Percentiles rank a stretch among this genome's conserved stretches.
Evolutionary conservation across 1,140 invertebrate species (phyloP).

Genomic region (Campoletis sonorensis): DNA sequence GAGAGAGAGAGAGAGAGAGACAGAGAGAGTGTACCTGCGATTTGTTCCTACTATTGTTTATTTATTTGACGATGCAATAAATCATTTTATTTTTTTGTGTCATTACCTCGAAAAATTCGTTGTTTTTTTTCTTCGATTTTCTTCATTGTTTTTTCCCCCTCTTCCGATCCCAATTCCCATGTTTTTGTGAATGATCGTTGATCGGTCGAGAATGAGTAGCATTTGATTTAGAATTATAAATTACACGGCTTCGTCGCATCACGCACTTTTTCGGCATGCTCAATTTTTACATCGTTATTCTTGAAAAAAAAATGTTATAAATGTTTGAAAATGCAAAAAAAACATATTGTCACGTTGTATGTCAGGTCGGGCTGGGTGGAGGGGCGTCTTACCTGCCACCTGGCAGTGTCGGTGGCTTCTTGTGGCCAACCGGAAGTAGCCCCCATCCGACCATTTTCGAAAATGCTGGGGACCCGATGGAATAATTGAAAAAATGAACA

Average conservation of each 20-base stretch:
- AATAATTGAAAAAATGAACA: no score
- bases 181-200: no score
- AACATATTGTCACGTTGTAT: conserved; percentile 39
- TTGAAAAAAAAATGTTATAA: background rate
- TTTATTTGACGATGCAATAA: no score
- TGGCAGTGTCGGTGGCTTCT: conserved; percentile 69
- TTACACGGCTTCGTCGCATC: conserved; percentile 18
- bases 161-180: no score
- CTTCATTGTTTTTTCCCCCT: no score
- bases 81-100: no score
- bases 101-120: no score
- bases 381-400: conserved; percentile 71
- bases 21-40: no score
- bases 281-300: background rate
- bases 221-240: background rate
- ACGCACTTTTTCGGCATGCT: conserved; percentile 28
- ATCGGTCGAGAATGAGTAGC: background rate
- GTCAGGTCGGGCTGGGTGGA: conserved; percentile 68
- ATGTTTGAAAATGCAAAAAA: background rate
- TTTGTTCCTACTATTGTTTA: no score
- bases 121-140: no score
- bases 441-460: conserved; percentile 72
- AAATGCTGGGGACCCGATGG: conserved; percentile 71
- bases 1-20: no score
- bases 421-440: conserved; percentile 68